Conservation (phyloP, 2,797 vertebrate species). For the Columba guinea region DNA sequence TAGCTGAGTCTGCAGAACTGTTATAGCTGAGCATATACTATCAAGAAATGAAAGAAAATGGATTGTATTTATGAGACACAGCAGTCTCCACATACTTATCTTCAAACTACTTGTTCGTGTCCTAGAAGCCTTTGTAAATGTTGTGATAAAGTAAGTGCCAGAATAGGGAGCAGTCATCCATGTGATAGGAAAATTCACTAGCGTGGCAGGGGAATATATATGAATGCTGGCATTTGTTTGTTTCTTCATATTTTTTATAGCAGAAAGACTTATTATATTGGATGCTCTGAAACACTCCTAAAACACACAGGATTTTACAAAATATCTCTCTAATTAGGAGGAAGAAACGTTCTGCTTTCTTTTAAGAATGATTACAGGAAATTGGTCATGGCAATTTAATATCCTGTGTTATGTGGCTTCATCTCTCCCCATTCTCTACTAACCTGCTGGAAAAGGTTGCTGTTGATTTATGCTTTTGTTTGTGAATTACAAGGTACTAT, state of each 20-base stretch:
- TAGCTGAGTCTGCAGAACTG: slow-evolving; percentile 25
- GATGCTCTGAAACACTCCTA: background rate
- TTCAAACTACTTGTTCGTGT: background rate
- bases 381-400: slow-evolving; percentile 51
- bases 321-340: slow-evolving; percentile 13
- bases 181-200: slow-evolving; percentile 61
- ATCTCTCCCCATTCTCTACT: background rate
- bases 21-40: background rate
- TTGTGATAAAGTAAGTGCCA: slow-evolving; percentile 50
- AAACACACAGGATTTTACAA: slow-evolving; percentile 8
- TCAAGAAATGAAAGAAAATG: slow-evolving; percentile 23
- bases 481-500: slow-evolving; percentile 53
- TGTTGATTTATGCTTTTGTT: slow-evolving; percentile 64
- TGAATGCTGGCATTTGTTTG: slow-evolving; percentile 9
- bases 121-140: slow-evolving; percentile 44
- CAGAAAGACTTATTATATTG: background rate
- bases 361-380: slow-evolving; percentile 48
- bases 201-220: slow-evolving; percentile 26
- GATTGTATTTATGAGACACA: background rate
- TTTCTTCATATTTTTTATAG: slow-evolving; percentile 12
- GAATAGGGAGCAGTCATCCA: slow-evolving; percentile 40
- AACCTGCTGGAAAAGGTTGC: slow-evolving; percentile 57
- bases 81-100: background rate
- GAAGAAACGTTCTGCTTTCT: slow-evolving; percentile 41
- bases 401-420: slow-evolving; percentile 30